Evolutionary conservation across 2,888 invertebrate genomes (phyloP).

Genomic region (Lithodes maja): DNA sequence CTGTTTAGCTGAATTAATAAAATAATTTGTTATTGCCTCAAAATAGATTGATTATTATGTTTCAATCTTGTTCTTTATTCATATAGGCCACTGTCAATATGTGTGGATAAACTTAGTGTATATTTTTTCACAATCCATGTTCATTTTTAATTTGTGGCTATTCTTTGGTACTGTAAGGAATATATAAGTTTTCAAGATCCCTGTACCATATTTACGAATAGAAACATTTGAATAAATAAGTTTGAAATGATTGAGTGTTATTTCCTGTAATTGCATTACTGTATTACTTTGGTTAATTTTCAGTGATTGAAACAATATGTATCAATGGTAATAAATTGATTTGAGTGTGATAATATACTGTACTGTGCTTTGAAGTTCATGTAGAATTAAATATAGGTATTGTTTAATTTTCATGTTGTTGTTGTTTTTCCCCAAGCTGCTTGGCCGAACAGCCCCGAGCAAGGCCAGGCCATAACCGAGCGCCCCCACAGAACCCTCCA

Average conservation of each 20-base stretch:
- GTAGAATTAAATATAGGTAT: no score
- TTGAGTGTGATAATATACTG: no score
- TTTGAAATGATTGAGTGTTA: conserved; percentile 39
- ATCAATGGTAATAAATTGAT: no score
- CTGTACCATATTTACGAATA: conserved; percentile 57
- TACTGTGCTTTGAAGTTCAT: no score
- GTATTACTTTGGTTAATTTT: background rate
- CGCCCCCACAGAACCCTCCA: no score
- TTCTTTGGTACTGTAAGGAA: conserved; percentile 47
- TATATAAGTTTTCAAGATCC: conserved; percentile 50
- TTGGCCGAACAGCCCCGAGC: no score
- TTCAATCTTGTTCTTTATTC: conserved; percentile 18
- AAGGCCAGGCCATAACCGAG: no score
- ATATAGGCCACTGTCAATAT: conserved; percentile 44
- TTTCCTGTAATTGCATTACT: background rate
- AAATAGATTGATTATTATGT: conserved; percentile 44
- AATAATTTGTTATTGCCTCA: conserved; percentile 55
- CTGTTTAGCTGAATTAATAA: conserved; percentile 59
- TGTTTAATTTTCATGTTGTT: no score
- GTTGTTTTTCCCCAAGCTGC: no score
- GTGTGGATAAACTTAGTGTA: conserved; percentile 61
- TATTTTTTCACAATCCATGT: conserved; percentile 64
- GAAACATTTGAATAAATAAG: conserved; percentile 64
- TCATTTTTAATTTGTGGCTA: conserved; percentile 57
- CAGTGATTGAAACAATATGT: no score